Base-by-base conservation (phyloP, 2,888 invertebrate genomes). In the Sinentomon sp. region DNA sequence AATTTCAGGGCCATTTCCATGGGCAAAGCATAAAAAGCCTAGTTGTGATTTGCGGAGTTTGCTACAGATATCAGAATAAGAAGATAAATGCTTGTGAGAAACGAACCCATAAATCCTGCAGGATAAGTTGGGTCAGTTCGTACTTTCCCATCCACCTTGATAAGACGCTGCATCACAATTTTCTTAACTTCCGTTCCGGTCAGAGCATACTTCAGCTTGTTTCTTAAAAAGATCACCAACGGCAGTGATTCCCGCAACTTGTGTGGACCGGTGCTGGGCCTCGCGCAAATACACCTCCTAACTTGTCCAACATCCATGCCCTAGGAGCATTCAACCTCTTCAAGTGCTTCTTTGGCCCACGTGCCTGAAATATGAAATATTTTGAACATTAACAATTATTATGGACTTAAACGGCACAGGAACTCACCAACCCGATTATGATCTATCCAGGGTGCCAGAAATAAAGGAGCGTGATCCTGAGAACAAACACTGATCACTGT, bases 301-400 rank as follows among this genome's bases (percentile, higher is more conserved):
- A 62, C 61, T 97, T 99, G 66, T 92, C 94, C 67, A 97, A 70
- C 92, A 99, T 94, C 97, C 97, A 97, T 76, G 94, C 83, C 61
- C 89, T 92, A 9, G 97, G 97, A 38, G 97, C 97, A 56, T 80
- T 75, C 51, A 97, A 66, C 60, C 97, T 87, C 73, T 97, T 97
- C 66, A 99, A 66, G 63, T 94, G 94, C 65, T 94, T 92, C 60
- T 89, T 92, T 28, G 89, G 92, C 57, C 97, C 97, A 60, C 94
- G 78, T 60, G 82, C 87, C 89, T 82, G 54, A 13, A 59, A 55
- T 42, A 41, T 42, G 7, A 16, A 37, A 42, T 7, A 10, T 6
- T 6, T 6, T 28, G 6, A 28, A 14, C 18, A 21, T 9, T 21
- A 9, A 21, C 22, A n/a, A n/a, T n/a, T n/a, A n/a, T n/a, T n/a